Base-by-base conservation (phyloP, 1,140 invertebrate species). In the Rhopalosiphum maidis region DNA sequence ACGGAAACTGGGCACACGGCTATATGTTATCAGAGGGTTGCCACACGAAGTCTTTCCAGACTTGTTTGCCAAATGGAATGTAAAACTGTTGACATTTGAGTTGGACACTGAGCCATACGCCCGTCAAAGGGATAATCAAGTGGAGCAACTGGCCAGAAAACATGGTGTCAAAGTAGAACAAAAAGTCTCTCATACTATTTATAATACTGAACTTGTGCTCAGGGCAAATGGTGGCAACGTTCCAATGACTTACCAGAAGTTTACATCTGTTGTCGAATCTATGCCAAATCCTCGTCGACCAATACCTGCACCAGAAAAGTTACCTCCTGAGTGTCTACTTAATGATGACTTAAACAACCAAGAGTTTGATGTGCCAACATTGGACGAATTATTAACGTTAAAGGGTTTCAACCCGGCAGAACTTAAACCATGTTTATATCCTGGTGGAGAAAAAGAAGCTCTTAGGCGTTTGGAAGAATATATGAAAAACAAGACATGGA, bases 81-180 rank as follows among this genome's bases (percentile, higher is more conserved):
- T 97, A 0, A 96, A 96, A 86, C 95, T 96, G 77, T 94, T 97
- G 90, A 97, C 97, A 3, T 96, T 96, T 94, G 97, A 98, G 95
- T 95, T 96, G 43, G 97, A 97, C 94, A 97, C 97, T 91, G 97
- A 97, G 94, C 97, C 97, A 6, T 97, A 97, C 95, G 96, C 96
- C 6, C 94, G 96, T 68, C 95, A 95, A 94, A 95, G 97, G 93
- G 97, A 97, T 96, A 95, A 95, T 90, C 95, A 95, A n/a, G 96
- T 97, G 21, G 95, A 96, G 93, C 95, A 96, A 77, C 94, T 97
- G 94, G 97, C 97, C 41, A 95, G 96, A 92, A 95, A 96, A 93
- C 95, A 95, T 86, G 95, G 96, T 77, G 96, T 97, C 11, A 95
- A 96, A 94, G 96, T 97, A 82, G 95, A 96, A 68, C 95, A 96